These are phyloP conservation scores for Neuroterus valhalla DNA, from an alignment of 1,140 invertebrate genomes.

Conservation along the genomic window DNA sequence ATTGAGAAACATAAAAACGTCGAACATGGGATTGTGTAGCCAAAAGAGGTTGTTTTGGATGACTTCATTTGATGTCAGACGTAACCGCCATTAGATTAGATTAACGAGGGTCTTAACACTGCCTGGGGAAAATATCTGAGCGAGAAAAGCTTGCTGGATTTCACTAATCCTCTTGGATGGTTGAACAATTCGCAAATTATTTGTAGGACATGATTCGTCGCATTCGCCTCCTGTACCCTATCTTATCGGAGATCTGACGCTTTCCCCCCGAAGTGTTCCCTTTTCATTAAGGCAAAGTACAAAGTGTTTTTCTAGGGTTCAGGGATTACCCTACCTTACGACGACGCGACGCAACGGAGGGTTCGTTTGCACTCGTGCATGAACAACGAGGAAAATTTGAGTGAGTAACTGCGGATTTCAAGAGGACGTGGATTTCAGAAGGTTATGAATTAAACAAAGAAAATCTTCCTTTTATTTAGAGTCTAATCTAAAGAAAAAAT, in stretches of 20 bases:
- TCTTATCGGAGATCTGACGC: slow-evolving; percentile 28
- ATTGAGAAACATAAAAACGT: slow-evolving; percentile 18
- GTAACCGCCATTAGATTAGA: background rate
- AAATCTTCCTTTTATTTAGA: background rate
- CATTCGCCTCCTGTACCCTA: background rate
- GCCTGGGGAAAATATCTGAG: background rate
- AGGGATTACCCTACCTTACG: background rate
- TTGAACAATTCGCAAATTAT: slow-evolving; percentile 20
- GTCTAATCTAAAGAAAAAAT: background rate
- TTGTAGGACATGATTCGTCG: slow-evolving; percentile 9
- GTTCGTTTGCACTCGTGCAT: slow-evolving; percentile 22
- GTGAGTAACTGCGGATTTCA: background rate
- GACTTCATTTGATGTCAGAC: background rate
- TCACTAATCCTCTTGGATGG: slow-evolving; percentile 15
- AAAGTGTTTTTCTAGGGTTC: slow-evolving; percentile 24
- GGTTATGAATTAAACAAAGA: background rate
- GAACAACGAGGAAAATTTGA: background rate
- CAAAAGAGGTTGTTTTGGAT: background rate
- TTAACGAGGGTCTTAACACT: background rate
- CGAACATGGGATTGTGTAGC: background rate
- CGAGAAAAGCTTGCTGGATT: background rate
- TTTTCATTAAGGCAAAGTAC: slow-evolving; percentile 27
- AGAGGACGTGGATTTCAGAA: background rate
- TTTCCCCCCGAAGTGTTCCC: slow-evolving; percentile 13
- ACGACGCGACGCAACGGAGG: background rate